Conservation (phyloP, 2,888 invertebrate species). For the Tillus elongatus region DNA sequence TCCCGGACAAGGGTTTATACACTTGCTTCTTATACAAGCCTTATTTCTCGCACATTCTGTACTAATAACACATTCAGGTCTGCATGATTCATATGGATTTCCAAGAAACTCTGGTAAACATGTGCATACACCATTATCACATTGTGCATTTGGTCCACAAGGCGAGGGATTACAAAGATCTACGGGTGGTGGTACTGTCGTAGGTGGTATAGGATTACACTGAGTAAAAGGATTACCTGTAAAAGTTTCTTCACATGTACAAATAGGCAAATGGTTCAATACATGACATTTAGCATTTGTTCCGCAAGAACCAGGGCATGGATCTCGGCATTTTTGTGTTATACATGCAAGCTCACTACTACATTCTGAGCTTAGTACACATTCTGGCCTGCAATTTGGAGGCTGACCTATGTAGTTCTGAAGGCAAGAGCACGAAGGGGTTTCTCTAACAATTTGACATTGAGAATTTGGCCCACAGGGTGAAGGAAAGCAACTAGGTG, state of each 20-base stretch:
- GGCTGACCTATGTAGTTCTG: slow-evolving; percentile 71
- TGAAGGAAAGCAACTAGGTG: slow-evolving; percentile 70
- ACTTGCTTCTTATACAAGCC: slow-evolving; percentile 60
- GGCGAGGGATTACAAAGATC: slow-evolving; percentile 64
- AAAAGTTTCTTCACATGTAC: slow-evolving; percentile 64
- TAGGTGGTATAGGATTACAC: slow-evolving; percentile 49
- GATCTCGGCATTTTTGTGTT: slow-evolving; percentile 71
- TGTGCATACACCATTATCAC: slow-evolving; percentile 53
- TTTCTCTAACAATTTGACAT: slow-evolving; percentile 64
- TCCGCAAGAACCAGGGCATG: slow-evolving; percentile 76
- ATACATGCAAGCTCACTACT: slow-evolving; percentile 67
- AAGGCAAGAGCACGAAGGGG: slow-evolving; percentile 70
- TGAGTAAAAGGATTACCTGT: slow-evolving; percentile 76
- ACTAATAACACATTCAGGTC: slow-evolving; percentile 62
- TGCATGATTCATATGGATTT: slow-evolving; percentile 58
- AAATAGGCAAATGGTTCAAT: slow-evolving; percentile 71
- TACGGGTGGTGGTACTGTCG: slow-evolving; percentile 37
- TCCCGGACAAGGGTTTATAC: slow-evolving; percentile 59
- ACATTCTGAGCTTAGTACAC: slow-evolving; percentile 71
- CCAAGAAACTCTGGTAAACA: slow-evolving; percentile 56
- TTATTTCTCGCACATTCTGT: slow-evolving; percentile 56
- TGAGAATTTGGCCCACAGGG: slow-evolving; percentile 79
- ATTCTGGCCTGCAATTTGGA: slow-evolving; percentile 72
- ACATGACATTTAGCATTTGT: slow-evolving; percentile 70
- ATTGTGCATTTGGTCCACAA: slow-evolving; percentile 66